Conservation (phyloP, 2,113 vertebrate genomes). For the Hemicordylus capensis region DNA sequence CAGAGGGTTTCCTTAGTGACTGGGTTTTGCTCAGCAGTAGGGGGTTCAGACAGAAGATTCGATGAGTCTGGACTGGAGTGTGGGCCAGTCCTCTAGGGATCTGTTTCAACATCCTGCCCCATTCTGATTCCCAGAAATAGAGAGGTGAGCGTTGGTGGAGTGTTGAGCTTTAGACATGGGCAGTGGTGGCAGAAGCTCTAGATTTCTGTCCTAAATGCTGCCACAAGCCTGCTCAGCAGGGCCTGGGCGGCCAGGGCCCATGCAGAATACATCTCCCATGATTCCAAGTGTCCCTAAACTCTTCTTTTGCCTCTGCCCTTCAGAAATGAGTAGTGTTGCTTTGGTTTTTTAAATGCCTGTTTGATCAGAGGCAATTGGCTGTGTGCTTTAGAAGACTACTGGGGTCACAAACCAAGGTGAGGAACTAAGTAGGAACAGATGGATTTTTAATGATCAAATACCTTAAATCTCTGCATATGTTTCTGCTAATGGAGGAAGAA, state of each 20-base stretch:
- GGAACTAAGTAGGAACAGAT: constrained; percentile 64
- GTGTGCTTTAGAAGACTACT: constrained; percentile 46
- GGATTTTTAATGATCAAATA: constrained; percentile 66
- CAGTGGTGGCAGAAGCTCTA: neutral
- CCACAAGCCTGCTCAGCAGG: neutral
- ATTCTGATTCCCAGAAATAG: neutral
- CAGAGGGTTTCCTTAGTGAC: neutral
- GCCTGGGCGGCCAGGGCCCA: neutral
- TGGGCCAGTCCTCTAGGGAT: neutral
- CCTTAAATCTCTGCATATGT: constrained; percentile 52
- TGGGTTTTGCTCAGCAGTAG: neutral
- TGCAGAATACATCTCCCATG: neutral
- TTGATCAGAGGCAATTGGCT: constrained; percentile 37
- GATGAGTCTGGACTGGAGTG: neutral
- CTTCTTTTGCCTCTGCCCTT: neutral
- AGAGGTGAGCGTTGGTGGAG: no score
- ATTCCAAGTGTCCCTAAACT: neutral
- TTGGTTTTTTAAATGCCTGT: constrained; percentile 49
- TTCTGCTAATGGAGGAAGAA: constrained; percentile 45
- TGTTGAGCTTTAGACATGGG: no score
- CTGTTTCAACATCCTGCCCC: no score
- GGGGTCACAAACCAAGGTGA: constrained; percentile 59
- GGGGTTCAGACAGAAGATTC: neutral
- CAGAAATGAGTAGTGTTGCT: neutral
- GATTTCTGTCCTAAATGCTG: neutral